Percentiles rank a stretch among this genome's conserved stretches.
phyloP scores from a whole-genome alignment of 2,113 vertebrate genomes.

The Myotis yumanensis region DNA sequence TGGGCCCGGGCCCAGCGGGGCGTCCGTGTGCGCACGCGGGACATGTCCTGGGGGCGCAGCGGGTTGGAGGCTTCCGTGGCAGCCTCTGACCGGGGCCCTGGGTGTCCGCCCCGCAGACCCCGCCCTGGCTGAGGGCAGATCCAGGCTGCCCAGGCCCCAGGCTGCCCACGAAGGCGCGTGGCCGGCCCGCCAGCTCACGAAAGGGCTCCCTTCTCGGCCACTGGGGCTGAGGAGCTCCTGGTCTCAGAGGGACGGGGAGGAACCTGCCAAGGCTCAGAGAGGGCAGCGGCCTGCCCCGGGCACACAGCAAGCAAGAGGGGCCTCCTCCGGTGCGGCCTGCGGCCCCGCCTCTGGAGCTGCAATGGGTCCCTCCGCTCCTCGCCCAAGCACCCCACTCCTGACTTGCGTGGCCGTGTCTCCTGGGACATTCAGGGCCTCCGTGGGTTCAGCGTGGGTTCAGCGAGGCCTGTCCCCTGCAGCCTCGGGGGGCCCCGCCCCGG shows the following conservation, averaged over 20 bases:
- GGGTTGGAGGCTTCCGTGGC: accelerated
- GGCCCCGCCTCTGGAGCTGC: accelerated
- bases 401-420: accelerated
- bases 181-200: background rate
- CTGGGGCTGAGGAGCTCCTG: background rate
- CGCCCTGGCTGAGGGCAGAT: background rate
- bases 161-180: too few relatives aligned
- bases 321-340: background rate
- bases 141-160: background rate
- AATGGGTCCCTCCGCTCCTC: accelerated
- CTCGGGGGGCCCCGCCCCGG: background rate
- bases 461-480: background rate
- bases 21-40: accelerated
- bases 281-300: accelerated
- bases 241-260: background rate
- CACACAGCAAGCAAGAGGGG: background rate
- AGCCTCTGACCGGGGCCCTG: background rate
- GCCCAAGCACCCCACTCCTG: background rate
- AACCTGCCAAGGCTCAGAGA: too few relatives aligned
- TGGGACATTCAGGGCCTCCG: background rate
- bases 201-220: background rate
- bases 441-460: background rate
- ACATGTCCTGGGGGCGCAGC: accelerated
- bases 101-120: background rate
- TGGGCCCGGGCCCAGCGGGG: background rate